Conservation (phyloP, 2,797 vertebrate genomes). For the Cynopterus sphinx region DNA sequence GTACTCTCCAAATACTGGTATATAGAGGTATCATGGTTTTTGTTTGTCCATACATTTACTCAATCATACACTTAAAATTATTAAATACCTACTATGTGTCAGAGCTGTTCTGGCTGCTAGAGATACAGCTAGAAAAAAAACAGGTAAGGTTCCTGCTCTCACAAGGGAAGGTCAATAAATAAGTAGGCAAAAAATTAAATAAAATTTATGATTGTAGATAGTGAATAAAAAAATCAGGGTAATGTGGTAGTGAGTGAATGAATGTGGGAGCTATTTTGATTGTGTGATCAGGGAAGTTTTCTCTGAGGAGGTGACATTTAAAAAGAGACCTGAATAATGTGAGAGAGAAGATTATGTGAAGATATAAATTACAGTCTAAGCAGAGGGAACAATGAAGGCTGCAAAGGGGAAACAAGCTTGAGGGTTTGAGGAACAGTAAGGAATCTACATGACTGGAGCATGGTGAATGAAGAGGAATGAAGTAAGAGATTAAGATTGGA, state of each 20-base stretch:
- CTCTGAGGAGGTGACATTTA: neutral
- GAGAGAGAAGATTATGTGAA: constrained; percentile 14
- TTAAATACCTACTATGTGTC: neutral
- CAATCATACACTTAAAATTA: neutral
- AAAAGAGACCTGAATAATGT: neutral
- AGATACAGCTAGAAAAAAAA: neutral
- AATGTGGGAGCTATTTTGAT: neutral
- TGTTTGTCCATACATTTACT: constrained; percentile 3
- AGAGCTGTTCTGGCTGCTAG: neutral
- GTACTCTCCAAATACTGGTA: neutral
- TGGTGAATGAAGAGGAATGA: neutral
- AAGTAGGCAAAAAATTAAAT: neutral
- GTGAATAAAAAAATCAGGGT: neutral
- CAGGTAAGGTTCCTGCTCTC: neutral
- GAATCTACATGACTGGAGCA: neutral
- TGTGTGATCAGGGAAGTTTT: neutral
- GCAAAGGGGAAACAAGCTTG: neutral
- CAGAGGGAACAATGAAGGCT: neutral
- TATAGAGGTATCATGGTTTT: neutral
- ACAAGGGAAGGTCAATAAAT: neutral
- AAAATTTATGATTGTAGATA: neutral
- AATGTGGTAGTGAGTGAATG: neutral
- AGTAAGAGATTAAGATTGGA: neutral
- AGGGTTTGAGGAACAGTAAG: neutral
- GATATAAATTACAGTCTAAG: neutral